Evolutionary conservation across 2,797 vertebrate species (phyloP).

Genomic region (Xiphorhynchus erythropygius): DNA sequence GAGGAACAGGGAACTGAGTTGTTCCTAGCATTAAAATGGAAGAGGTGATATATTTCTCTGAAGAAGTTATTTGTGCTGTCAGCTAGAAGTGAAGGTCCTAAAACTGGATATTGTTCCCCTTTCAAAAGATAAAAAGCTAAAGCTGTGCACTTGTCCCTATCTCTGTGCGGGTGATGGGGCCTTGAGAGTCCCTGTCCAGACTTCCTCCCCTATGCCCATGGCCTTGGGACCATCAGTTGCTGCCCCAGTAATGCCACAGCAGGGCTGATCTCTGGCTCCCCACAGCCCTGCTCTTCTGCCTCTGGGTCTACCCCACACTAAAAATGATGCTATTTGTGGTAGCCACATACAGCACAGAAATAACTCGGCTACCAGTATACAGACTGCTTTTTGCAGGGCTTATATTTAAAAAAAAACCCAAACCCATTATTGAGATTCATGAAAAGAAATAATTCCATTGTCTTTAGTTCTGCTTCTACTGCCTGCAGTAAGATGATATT

Average conservation of each 20-base stretch:
- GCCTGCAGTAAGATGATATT: background rate
- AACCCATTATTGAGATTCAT: background rate
- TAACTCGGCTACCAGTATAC: background rate
- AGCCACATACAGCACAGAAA: background rate
- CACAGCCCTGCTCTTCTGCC: background rate
- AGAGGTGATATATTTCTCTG: background rate
- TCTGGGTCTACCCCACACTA: background rate
- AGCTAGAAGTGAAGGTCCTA: background rate
- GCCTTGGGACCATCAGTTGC: background rate
- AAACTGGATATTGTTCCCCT: background rate
- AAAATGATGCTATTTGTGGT: background rate
- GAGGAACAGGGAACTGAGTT: background rate
- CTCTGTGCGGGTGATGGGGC: background rate
- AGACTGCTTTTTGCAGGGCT: background rate
- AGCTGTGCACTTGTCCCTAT: background rate
- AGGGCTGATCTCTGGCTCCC: background rate
- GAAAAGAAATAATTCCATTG: background rate
- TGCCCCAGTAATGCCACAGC: background rate
- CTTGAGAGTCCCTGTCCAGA: background rate
- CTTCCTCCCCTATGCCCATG: fast-evolving
- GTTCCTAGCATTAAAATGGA: background rate
- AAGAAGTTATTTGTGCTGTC: fast-evolving
- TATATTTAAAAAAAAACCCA: background rate
- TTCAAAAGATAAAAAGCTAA: background rate
- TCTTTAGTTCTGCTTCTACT: background rate